Evolutionary conservation across 1,140 invertebrate species (phyloP).

Genomic region (Caenorhabditis latens): DNA sequence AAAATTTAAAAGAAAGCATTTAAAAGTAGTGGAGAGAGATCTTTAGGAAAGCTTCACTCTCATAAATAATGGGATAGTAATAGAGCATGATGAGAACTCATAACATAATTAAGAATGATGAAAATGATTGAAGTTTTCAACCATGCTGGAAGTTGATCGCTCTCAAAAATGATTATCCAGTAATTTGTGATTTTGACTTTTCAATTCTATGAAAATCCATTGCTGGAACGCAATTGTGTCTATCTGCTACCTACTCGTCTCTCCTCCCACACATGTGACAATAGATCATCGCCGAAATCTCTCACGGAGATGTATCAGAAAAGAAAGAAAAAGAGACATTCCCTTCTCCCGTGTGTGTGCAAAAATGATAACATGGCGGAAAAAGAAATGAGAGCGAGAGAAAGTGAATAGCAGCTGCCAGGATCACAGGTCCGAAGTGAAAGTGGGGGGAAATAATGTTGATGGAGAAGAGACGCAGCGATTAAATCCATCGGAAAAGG

Average conservation of each 20-base stretch:
- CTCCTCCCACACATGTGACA: conserved; percentile 43
- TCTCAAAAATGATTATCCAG: too few species aligned
- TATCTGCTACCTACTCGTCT: background rate
- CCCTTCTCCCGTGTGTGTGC: background rate
- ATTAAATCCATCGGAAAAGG: background rate
- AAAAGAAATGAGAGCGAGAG: background rate
- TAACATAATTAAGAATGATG: too few species aligned
- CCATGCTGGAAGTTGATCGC: too few species aligned
- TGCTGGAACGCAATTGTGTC: too few species aligned
- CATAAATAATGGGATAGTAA: too few species aligned
- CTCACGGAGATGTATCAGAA: background rate
- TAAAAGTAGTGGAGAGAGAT: too few species aligned
- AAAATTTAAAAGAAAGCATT: too few species aligned
- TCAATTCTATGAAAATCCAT: too few species aligned
- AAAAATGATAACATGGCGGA: conserved; percentile 21
- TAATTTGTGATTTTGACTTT: background rate
- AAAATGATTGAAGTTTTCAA: too few species aligned
- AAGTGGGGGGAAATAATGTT: background rate
- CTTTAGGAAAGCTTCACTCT: too few species aligned
- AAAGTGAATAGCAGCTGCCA: background rate
- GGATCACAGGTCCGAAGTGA: conserved; percentile 10
- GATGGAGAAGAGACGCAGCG: background rate
- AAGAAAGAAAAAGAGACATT: conserved; percentile 17
- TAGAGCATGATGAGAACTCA: too few species aligned
- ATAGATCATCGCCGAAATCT: conserved; percentile 27